Evolutionary conservation across 2,888 invertebrate species (phyloP), one percentile per base, ranked within the genome.

Genomic region (Diarsia dahlii): DNA sequence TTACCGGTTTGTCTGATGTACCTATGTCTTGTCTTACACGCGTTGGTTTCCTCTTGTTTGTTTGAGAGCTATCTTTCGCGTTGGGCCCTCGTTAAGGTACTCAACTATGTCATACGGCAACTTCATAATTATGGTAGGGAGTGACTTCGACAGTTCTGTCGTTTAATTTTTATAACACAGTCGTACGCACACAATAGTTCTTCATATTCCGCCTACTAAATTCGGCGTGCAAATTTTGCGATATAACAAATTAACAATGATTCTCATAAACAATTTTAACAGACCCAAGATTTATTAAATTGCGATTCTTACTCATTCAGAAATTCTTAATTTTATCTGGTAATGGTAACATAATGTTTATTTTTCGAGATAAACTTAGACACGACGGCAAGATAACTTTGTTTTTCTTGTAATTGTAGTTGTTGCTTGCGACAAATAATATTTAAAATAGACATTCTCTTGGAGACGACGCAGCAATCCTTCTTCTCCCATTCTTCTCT

Each of bases 341-440:
- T 45, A 62, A 39, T 9, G 39, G 60, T n/a, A 34, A 13, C 68
- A 20, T 34, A 18, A 67, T 80, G 84, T 80, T 80, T 84, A 72
- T 79, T 83, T 52, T 68, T 2, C 67, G 28, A 68, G 80, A 81
- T 84, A 81, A 81, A 80, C 80, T 84, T 68, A 64, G 64, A 60
- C 84, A 50, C 20, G 45, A 62, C 56, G 46, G 9, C 3, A 28
- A 68, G 76, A 84, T 81, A 81, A 71, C 45, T 60, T 75, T 84
- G 66, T 81, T 70, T 70, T 80, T 64, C 70, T 63, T 54, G 18
- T 34, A 69, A 50, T 70, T 80, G 46, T 78, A 64, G 39, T 46
- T 67, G n/a, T 52, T 56, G 13, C n/a, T n/a, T n/a, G n/a, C n/a
- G 58, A 18, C 56, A 50, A 82, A 76, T 70, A 20, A 50, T 66